Conservation (phyloP, 2,113 vertebrate genomes). For the Hepsetus odoe region DNA sequence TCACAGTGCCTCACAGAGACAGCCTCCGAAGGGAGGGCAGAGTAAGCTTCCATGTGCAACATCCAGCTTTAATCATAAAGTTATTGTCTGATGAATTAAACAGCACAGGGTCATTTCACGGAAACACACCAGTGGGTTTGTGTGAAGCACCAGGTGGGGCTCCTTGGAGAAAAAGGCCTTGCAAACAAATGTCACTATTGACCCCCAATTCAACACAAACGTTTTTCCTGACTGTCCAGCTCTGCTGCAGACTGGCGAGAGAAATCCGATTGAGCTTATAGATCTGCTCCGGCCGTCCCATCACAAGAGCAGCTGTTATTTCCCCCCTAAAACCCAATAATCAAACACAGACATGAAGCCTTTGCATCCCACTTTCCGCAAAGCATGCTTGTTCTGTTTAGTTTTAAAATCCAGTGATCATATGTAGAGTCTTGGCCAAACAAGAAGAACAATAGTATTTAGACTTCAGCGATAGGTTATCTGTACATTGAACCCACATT, state of each 20-base stretch:
- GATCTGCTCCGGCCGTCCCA: constrained; percentile 68
- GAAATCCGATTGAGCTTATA: constrained; percentile 80
- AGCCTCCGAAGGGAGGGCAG: constrained; percentile 22
- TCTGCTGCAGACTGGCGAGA: constrained; percentile 63
- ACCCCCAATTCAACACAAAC: constrained; percentile 75
- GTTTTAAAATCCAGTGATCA: not conserved
- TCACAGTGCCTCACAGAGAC: constrained; percentile 4
- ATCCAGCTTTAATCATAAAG: not conserved
- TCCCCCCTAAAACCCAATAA: constrained; percentile 64
- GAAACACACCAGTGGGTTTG: not conserved
- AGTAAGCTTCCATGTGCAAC: constrained; percentile 5
- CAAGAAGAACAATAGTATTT: not conserved
- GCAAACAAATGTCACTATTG: constrained; percentile 74
- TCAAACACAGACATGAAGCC: constrained; percentile 51
- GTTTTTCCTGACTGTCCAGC: constrained; percentile 78
- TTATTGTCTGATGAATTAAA: constrained; percentile 7
- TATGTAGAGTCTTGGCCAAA: not conserved
- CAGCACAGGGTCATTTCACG: not conserved
- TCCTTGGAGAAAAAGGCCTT: constrained; percentile 26
- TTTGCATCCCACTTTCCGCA: constrained; percentile 29
- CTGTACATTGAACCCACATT: too few relatives aligned
- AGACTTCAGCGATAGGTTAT: not conserved
- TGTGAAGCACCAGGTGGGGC: not conserved
- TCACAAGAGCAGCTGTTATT: constrained; percentile 75
- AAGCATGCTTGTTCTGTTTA: not conserved